Evolutionary conservation across 1,140 invertebrate genomes (phyloP).

Genomic region (Apis dorsata): DNA sequence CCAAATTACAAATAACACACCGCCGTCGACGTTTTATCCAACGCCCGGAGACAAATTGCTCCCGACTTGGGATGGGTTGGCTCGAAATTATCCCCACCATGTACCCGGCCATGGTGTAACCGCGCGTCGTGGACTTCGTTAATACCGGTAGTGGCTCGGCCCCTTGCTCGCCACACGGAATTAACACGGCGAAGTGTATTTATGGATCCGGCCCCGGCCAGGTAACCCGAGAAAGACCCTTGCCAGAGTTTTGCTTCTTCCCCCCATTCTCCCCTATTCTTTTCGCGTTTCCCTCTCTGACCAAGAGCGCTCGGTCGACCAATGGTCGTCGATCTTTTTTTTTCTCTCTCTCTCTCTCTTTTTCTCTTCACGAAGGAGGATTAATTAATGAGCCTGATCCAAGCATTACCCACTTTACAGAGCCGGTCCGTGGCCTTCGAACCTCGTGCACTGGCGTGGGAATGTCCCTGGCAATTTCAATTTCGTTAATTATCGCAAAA

Average conservation of each 20-base stretch:
- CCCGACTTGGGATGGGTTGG: slow-evolving; percentile 55
- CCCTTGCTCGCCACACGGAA: slow-evolving; percentile 73
- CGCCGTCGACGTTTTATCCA: slow-evolving; percentile 66
- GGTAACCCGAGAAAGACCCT: slow-evolving; percentile 66
- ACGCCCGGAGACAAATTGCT: slow-evolving; percentile 67
- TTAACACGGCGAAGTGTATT: slow-evolving; percentile 74
- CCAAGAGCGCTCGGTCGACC: background rate
- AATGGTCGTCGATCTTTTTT: slow-evolving; percentile 14
- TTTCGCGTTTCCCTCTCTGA: slow-evolving; percentile 13
- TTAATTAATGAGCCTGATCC: slow-evolving; percentile 67
- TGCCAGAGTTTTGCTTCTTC: slow-evolving; percentile 38
- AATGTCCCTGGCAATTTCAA: slow-evolving; percentile 54
- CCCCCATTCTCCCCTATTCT: slow-evolving; percentile 33
- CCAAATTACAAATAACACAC: slow-evolving; percentile 70
- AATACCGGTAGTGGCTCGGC: slow-evolving; percentile 76
- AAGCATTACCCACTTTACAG: slow-evolving; percentile 62
- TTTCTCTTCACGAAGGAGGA: slow-evolving; percentile 59
- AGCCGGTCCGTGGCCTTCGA: slow-evolving; percentile 35
- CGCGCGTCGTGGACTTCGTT: slow-evolving; percentile 65
- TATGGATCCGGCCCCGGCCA: slow-evolving; percentile 69
- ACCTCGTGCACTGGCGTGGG: slow-evolving; percentile 58
- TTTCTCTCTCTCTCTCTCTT: slow-evolving; percentile 52
- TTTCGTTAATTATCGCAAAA: slow-evolving; percentile 53
- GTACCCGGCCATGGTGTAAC: slow-evolving; percentile 44
- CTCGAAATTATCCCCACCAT: slow-evolving; percentile 62